These are phyloP conservation scores for Amblyjoppa fuscipennis DNA, from an alignment of 2,888 invertebrate species.

Conservation along the genomic window DNA sequence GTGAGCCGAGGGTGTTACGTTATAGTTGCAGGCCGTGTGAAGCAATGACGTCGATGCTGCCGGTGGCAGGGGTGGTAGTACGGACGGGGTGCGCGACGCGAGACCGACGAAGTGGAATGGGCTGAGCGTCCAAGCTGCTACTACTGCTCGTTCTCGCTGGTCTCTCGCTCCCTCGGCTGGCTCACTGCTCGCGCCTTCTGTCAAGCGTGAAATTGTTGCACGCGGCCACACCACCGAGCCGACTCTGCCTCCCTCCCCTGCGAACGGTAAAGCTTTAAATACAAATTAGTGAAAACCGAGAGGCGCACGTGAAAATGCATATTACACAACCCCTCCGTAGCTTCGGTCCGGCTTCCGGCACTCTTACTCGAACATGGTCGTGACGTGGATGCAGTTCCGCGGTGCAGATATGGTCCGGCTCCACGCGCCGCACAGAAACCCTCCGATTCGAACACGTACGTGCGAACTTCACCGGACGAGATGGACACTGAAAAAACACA, in stretches of 20 bases:
- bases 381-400: background rate
- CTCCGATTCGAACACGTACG: conserved; percentile 21
- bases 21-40: background rate
- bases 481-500: conserved; percentile 30
- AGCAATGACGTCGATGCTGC: conserved; percentile 49
- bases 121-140: conserved; percentile 57
- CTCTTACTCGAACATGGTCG: conserved; percentile 38
- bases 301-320: conserved; percentile 51
- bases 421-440: conserved; percentile 12
- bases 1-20: background rate
- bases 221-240: conserved; percentile 68
- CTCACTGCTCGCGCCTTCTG: conserved; percentile 70
- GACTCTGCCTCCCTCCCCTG: conserved; percentile 65
- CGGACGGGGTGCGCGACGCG: conserved; percentile 28
- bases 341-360: conserved; percentile 12
- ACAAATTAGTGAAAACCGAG: conserved; percentile 80
- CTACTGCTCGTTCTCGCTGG: conserved; percentile 13
- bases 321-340: conserved; percentile 10
- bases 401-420: conserved; percentile 9
- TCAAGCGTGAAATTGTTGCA: conserved; percentile 83
- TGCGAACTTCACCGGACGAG: conserved; percentile 49
- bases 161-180: conserved; percentile 11
- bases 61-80: conserved; percentile 12
- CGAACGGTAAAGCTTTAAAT: conserved; percentile 82
- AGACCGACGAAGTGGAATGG: conserved; percentile 56